A percentile compares a stretch with the other conserved stretches of the same genome.
Evolutionary conservation across 1,140 invertebrate species (phyloP).

Genomic region (Elymnias hypermnestra): DNA sequence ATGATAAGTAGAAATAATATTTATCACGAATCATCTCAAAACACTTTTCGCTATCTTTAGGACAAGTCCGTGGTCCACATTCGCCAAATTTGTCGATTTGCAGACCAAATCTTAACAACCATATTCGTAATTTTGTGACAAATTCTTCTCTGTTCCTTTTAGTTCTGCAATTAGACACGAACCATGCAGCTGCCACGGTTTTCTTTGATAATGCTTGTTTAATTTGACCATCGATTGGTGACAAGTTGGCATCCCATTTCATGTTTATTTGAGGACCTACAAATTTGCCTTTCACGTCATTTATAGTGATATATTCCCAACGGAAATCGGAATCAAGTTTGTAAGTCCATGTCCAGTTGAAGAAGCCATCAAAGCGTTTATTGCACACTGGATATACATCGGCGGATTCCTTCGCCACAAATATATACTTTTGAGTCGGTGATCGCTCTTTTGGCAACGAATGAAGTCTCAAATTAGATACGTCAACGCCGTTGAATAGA

Average conservation of each 20-base stretch:
- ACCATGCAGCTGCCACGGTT: constrained; percentile 37
- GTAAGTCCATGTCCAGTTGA: constrained; percentile 83
- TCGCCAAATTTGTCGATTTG: constrained; percentile 29
- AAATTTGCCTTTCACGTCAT: constrained; percentile 37
- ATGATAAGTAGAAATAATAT: constrained; percentile 34
- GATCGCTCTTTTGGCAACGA: constrained; percentile 31
- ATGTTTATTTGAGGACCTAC: constrained; percentile 43
- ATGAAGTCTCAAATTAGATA: constrained; percentile 18
- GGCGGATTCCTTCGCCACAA: constrained; percentile 51
- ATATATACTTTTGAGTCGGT: constrained; percentile 51
- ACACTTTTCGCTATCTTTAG: constrained; percentile 8
- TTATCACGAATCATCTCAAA: constrained; percentile 28
- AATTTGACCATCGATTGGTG: constrained; percentile 30
- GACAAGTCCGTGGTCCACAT: constrained; percentile 28
- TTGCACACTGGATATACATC: constrained; percentile 41
- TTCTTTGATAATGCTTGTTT: constrained; percentile 38
- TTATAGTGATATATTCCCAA: constrained; percentile 71
- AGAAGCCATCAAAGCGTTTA: constrained; percentile 45
- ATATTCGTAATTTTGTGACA: constrained; percentile 19
- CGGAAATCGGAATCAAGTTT: constrained; percentile 80
- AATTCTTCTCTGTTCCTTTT: constrained; percentile 30
- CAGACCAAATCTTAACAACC: constrained; percentile 17
- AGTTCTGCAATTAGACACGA: constrained; percentile 38
- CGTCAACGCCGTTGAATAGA: constrained; percentile 39
- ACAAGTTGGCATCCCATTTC: constrained; percentile 43